Conservation (phyloP, 2,113 vertebrate species). For the Tragelaphus strepsiceros region DNA sequence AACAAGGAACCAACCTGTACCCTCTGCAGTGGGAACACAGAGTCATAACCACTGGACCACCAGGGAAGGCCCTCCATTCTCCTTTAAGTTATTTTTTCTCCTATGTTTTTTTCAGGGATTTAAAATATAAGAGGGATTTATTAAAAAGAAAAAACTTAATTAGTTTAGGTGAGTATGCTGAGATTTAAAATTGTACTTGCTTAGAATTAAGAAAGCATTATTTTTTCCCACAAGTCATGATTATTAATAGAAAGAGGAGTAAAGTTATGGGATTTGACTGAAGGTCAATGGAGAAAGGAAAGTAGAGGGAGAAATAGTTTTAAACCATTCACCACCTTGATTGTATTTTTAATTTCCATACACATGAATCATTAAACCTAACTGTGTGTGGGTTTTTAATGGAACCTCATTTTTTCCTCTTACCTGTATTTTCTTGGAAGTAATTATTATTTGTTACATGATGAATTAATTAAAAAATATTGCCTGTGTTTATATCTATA, state of each 20-base stretch:
- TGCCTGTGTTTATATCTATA: neutral
- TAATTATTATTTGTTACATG: constrained; percentile 9
- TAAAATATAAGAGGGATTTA: neutral
- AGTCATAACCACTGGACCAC: neutral
- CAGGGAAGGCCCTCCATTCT: neutral
- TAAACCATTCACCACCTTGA: neutral
- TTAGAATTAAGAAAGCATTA: neutral
- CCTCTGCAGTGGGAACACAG: neutral
- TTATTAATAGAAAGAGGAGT: neutral
- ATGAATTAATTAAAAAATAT: neutral
- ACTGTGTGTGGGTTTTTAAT: neutral
- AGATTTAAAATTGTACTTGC: neutral
- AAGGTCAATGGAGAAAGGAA: neutral
- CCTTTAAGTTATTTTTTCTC: neutral
- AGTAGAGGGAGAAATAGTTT: neutral
- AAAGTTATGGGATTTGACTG: neutral
- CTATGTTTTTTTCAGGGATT: neutral
- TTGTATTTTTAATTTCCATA: constrained; percentile 18
- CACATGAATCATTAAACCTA: neutral
- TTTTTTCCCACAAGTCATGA: neutral
- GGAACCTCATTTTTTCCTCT: neutral
- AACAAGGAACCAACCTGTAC: neutral
- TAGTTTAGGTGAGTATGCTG: neutral
- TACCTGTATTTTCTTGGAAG: neutral
- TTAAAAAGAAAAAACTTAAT: neutral